A percentile compares a stretch with the other conserved stretches of the same genome.
Evolutionary conservation across 1,140 invertebrate genomes (phyloP).

Genomic region (Apolygus lucorum): DNA sequence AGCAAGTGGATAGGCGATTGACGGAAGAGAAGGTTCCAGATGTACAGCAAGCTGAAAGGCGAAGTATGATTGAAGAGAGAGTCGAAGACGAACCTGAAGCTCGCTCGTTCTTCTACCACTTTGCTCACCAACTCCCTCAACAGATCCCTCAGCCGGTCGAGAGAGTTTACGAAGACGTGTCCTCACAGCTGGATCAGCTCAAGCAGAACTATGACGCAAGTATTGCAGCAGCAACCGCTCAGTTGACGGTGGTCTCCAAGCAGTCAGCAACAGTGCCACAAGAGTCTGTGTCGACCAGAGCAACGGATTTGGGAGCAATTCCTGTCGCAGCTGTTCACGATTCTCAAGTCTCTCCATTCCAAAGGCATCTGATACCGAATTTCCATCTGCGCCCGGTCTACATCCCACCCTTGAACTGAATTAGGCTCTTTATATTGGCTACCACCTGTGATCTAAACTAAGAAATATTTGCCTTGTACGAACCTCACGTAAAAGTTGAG

Average conservation of each 20-base stretch:
- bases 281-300: neutral
- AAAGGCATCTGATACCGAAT: slow-evolving; percentile 20
- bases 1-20: neutral
- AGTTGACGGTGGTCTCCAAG: too few relatives aligned
- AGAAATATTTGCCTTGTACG: too few relatives aligned
- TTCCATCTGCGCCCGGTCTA: slow-evolving; percentile 28
- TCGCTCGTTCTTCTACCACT: slow-evolving; percentile 9
- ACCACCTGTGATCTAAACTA: slow-evolving; percentile 5
- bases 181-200: neutral
- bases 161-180: neutral
- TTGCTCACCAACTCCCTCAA: slow-evolving; percentile 5
- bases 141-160: slow-evolving; percentile 2
- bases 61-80: neutral
- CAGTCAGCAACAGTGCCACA: too few relatives aligned
- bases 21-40: neutral
- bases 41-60: neutral
- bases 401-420: slow-evolving; percentile 15
- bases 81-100: neutral
- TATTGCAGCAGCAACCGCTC: too few relatives aligned
- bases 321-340: slow-evolving; percentile 34
- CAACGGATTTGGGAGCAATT: neutral
- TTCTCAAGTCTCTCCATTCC: slow-evolving; percentile 32
- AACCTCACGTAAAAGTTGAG: too few relatives aligned
- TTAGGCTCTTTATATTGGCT: neutral
- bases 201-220: too few relatives aligned